Conservation (phyloP, 2,113 vertebrate species). For the Nesoenas mayeri region DNA sequence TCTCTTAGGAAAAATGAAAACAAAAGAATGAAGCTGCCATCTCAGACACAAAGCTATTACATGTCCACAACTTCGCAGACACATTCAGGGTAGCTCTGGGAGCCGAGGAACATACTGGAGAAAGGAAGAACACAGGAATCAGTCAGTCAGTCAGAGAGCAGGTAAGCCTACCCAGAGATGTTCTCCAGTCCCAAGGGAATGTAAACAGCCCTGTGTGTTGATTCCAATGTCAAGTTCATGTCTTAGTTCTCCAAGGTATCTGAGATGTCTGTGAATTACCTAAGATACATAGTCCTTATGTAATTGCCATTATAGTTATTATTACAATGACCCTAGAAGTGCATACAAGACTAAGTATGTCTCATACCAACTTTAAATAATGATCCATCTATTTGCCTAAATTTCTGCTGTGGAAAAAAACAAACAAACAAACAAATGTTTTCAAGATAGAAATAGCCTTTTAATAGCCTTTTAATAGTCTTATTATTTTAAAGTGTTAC, state of each 20-base stretch:
- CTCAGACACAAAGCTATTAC: not conserved
- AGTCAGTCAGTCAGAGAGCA: not conserved
- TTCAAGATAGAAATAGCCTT: not conserved
- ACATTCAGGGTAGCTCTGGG: not conserved
- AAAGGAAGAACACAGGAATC: not conserved
- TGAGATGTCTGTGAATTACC: not conserved
- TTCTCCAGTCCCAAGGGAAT: not conserved
- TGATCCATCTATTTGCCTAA: not conserved
- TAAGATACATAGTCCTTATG: not conserved
- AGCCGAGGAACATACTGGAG: not conserved
- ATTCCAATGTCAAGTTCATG: not conserved
- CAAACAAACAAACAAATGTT: not conserved
- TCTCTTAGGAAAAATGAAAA: not conserved
- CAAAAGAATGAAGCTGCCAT: not conserved
- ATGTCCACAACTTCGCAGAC: fast-evolving
- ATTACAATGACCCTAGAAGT: not conserved
- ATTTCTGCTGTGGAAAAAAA: not conserved
- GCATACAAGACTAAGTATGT: too few species aligned
- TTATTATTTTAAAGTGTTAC: not conserved
- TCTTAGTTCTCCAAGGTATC: not conserved
- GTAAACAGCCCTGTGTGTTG: not conserved
- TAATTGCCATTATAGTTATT: not conserved
- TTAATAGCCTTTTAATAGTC: too few species aligned
- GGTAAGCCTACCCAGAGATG: not conserved
- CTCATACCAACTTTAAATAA: not conserved